A percentile compares a stretch with the other conserved stretches of the same genome.
phyloP scores from a whole-genome alignment of 1,140 invertebrate genomes.

The Cotesia glomerata region DNA sequence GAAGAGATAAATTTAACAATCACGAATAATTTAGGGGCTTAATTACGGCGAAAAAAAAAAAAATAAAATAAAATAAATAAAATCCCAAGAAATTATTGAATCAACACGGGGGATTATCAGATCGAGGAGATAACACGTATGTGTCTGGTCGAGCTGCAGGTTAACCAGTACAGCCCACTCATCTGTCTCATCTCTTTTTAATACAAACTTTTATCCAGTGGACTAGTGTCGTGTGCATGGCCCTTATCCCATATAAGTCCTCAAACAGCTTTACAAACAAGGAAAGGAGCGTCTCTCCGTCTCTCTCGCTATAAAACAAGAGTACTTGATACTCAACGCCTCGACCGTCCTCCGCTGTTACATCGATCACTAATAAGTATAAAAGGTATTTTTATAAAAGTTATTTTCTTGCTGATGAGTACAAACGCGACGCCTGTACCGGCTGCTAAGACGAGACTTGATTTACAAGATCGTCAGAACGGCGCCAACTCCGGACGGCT shows the following conservation, averaged over 20 bases:
- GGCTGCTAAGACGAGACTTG: constrained; percentile 24
- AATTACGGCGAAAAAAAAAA: too few relatives aligned
- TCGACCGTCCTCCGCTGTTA: background rate
- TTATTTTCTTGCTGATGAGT: background rate
- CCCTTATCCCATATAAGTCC: constrained; percentile 37
- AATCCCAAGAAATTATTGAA: too few relatives aligned
- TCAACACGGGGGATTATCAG: too few relatives aligned
- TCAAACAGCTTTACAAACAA: constrained; percentile 29
- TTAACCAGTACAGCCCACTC: background rate
- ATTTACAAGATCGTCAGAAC: constrained; percentile 32
- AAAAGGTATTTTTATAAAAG: background rate
- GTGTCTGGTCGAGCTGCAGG: too few relatives aligned
- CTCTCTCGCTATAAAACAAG: constrained; percentile 29
- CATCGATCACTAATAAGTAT: background rate
- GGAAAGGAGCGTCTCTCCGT: constrained; percentile 28
- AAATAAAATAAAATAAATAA: too few relatives aligned
- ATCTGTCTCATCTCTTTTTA: background rate
- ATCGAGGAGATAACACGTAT: too few relatives aligned
- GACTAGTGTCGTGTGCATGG: constrained; percentile 4
- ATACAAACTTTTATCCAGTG: constrained; percentile 17
- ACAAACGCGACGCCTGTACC: constrained; percentile 29
- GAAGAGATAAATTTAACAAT: too few relatives aligned
- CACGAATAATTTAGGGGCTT: too few relatives aligned
- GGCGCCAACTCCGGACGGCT: constrained; percentile 10
- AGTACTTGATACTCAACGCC: constrained; percentile 13